Evolutionary conservation across 2,797 vertebrate species (phyloP).

Genomic region (Artibeus jamaicensis): DNA sequence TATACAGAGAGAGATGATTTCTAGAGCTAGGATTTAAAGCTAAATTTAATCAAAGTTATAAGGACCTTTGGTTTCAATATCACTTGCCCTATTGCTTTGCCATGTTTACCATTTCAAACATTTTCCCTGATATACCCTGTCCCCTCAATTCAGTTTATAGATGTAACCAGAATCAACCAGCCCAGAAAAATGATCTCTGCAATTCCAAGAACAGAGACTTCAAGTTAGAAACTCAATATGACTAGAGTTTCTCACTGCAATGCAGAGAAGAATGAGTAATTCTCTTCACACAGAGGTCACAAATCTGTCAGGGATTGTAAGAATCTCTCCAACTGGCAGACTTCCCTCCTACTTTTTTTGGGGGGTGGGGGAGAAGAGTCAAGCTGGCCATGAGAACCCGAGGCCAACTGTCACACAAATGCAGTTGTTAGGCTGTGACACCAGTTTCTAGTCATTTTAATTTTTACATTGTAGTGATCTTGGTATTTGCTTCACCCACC

Average conservation of each 20-base stretch:
- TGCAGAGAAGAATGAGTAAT: not conserved
- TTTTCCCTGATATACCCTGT: not conserved
- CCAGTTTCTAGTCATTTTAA: not conserved
- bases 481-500: not conserved
- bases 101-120: accelerated
- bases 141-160: not conserved
- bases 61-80: not conserved
- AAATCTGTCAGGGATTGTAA: not conserved
- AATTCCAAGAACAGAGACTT: not conserved
- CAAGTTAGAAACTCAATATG: not conserved
- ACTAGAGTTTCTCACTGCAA: not conserved
- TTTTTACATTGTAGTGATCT: not conserved
- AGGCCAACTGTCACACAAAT: not conserved
- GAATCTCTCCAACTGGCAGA: not conserved
- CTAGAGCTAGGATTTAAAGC: not conserved
- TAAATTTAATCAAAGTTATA: not conserved
- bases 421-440: not conserved
- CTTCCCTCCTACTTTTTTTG: not conserved
- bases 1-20: not conserved
- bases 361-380: not conserved
- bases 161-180: not conserved
- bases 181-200: not conserved
- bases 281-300: not conserved
- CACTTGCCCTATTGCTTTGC: not conserved
- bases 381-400: not conserved